Conservation (phyloP, 2,797 vertebrate species). For the Microctenopoma steveboyesi region DNA sequence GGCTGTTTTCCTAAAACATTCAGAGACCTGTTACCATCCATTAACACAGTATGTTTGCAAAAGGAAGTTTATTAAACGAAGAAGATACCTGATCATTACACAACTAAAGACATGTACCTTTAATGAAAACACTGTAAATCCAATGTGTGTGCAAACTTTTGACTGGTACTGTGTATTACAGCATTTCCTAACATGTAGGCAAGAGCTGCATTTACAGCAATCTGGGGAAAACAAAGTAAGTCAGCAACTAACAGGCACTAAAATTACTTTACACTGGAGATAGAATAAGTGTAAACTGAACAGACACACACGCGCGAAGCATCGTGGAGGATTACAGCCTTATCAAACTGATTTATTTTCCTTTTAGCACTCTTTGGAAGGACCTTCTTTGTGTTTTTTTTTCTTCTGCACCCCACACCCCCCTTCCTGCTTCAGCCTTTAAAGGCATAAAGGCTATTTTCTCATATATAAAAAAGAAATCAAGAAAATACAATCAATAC, state of each 20-base stretch:
- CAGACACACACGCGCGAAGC: background rate
- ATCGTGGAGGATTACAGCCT: conserved; percentile 11
- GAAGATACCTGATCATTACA: too few relatives aligned
- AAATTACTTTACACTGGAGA: conserved; percentile 5
- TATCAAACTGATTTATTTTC: conserved; percentile 36
- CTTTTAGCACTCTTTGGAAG: conserved; percentile 2
- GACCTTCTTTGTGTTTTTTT: conserved; percentile 10
- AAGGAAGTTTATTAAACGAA: too few relatives aligned
- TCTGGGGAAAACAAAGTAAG: background rate
- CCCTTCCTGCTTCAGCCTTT: conserved; percentile 23
- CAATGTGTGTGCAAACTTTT: too few relatives aligned
- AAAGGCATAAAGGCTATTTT: conserved; percentile 31
- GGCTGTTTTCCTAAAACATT: too few relatives aligned
- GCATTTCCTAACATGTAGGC: background rate
- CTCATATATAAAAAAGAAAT: conserved; percentile 26
- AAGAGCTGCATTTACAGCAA: background rate
- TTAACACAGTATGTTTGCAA: too few relatives aligned
- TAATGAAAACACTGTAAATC: too few relatives aligned
- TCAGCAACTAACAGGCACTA: background rate
- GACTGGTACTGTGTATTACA: too few relatives aligned
- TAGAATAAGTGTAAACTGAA: conserved; percentile 7
- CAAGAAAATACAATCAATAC: conserved; percentile 51
- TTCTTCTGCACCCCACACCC: background rate
- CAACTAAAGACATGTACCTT: too few relatives aligned
- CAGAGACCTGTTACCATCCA: too few relatives aligned